Evolutionary conservation across 2,113 vertebrate genomes (phyloP).

Genomic region (pig (Sus scrofa)): DNA sequence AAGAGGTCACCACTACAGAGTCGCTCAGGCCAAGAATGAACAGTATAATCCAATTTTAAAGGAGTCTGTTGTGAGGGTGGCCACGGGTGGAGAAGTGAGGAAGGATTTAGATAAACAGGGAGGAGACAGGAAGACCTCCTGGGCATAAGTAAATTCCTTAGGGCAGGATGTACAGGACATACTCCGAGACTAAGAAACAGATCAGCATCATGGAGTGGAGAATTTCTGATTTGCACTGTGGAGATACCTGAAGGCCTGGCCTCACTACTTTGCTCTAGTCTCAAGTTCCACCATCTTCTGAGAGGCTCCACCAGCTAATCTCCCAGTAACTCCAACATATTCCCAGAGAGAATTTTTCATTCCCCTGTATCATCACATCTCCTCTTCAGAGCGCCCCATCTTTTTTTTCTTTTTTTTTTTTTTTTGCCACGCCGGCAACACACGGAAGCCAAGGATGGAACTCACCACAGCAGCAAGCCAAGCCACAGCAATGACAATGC

Average conservation of each 20-base stretch:
- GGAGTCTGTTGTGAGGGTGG: neutral
- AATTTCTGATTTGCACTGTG: neutral
- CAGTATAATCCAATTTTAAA: neutral
- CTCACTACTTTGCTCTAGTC: neutral
- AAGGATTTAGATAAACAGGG: neutral
- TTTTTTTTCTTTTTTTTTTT: neutral
- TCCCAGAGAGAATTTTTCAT: neutral
- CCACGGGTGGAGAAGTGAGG: neutral
- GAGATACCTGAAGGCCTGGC: neutral
- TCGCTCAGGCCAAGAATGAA: neutral
- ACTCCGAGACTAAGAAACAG: conserved; percentile 1
- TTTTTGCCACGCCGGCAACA: no score
- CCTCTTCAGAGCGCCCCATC: neutral
- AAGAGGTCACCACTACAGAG: conserved; percentile 29
- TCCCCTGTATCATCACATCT: neutral
- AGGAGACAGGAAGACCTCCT: neutral
- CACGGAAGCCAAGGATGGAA: no score
- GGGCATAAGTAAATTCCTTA: conserved; percentile 6
- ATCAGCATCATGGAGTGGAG: neutral
- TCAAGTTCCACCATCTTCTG: neutral
- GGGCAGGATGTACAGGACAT: neutral
- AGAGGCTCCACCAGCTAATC: neutral
- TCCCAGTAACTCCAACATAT: neutral
- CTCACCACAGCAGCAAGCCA: no score
- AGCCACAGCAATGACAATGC: no score